Base-by-base conservation (phyloP, 1,140 invertebrate species). In the Anadara kagoshimensis region DNA sequence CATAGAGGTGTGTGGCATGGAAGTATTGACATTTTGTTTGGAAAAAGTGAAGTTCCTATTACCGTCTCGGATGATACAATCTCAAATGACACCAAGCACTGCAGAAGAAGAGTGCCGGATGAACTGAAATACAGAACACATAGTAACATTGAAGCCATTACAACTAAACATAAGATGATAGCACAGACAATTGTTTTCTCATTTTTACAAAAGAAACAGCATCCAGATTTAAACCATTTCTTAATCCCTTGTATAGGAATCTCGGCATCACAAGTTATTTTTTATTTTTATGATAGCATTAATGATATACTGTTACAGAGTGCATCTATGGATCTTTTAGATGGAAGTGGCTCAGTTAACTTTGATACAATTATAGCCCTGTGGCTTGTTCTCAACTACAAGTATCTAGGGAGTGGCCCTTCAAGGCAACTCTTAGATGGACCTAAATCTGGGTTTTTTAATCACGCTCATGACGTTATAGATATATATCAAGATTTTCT, bases 161-260 rank as follows among this genome's bases (percentile, higher is more conserved):
- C 8, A 47, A 66, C 18, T 43, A 54, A 24, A 16, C 49, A 16
- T 11, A n/a, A n/a, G n/a, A n/a, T n/a, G n/a, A n/a, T 54, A 36
- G 24, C 29, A 8, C 26, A 66, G 29, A n/a, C 49, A 2, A 53
- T 54, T n/a, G 47, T 65, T n/a, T 65, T 65, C 8, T 66, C 49
- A 16, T 36, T 66, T 11, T 49, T 66, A 26, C 63, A 66, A 20
- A 66, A 26, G 49, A 29, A 47, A 49, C n/a, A 14, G 49, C 44
- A 51, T 24, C 62, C 62, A 47, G 44, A 49, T 14, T 49, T 26
- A 1, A 29, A 14, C 11, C 45, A 45, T 45, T 64, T 14, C 43
- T 11, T 64, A 45, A 47, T 49, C 20, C 62, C 47, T 7, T 29
- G 11, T n/a, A 54, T 66, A 53, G 20, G 44, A 22, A n/a, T 66